Evolutionary conservation across 1,140 invertebrate genomes (phyloP), one percentile per base, ranked within the genome.

Genomic region (Helicoverpa armigera): DNA sequence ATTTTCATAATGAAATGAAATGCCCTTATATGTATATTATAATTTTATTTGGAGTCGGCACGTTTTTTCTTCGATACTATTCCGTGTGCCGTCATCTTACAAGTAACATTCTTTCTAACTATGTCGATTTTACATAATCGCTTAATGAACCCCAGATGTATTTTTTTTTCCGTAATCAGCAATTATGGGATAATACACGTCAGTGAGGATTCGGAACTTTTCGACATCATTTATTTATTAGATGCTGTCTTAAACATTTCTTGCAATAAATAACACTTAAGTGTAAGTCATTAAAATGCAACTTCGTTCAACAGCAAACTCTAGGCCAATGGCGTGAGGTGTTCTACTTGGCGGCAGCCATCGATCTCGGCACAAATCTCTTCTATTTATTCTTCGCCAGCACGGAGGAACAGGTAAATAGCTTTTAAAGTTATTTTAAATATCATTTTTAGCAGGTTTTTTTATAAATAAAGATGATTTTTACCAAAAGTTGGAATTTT

Each of bases 311-410:
- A 43, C 90, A 98, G 97, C 96, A 98, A 96, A 98, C 98, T 0
- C 88, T 98, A 12, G 97, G 96, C 61, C 97, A 98, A 83, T 99
- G 98, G 98, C 97, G 97, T 67, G 96, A 96, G 76, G 98, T 99
- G 35, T 99, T 99, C 93, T 98, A 98, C 95, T 96, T 98, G 81
- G 97, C 98, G 0, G 97, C 97, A 0, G 97, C 95, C 4, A 96
- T 99, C 50, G 98, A 98, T 90, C 95, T 97, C 16, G 95, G 96
- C 11, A 96, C 97, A 0, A 98, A 98, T 90, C 95, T 97, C 2
- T 97, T 99, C 86, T 99, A 98, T 90, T 90, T 98, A 58, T 94
- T 98, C 65, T 98, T 99, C 88, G 97, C 97, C 0, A 98, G 97
- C 67, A 98, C 97, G 1, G 96, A 97, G 43, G 97, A 98, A 89